A percentile compares a stretch with the other conserved stretches of the same genome.
Evolutionary conservation across 2,113 vertebrate genomes (phyloP).

Genomic region (Mus spicilegus): DNA sequence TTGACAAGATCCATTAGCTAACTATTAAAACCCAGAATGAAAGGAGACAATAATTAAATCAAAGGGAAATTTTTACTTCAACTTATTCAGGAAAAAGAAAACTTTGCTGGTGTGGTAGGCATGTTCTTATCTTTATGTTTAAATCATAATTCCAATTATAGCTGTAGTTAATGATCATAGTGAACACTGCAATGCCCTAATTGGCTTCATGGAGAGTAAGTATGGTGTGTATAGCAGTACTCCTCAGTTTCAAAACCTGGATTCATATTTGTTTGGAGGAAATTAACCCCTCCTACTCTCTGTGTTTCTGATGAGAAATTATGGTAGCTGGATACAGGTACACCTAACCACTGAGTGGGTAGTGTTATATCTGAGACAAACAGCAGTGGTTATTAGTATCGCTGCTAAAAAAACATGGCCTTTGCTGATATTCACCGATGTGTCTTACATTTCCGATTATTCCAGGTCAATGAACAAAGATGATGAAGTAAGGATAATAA

Average conservation of each 20-base stretch:
- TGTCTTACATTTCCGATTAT: neutral
- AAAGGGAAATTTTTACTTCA: constrained; percentile 27
- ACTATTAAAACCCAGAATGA: constrained; percentile 68
- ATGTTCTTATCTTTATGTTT: constrained; percentile 46
- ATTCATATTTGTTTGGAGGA: neutral
- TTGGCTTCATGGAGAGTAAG: neutral
- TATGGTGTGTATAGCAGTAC: neutral
- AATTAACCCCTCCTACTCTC: neutral
- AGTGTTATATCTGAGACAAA: neutral
- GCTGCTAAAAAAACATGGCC: neutral
- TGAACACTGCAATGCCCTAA: neutral
- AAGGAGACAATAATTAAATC: constrained; percentile 73
- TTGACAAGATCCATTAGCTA: constrained; percentile 77
- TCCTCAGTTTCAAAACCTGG: neutral
- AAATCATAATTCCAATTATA: constrained; percentile 6
- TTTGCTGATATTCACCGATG: neutral
- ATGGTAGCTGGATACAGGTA: neutral
- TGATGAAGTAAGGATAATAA: neutral
- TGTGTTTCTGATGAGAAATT: neutral
- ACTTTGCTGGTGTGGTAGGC: neutral
- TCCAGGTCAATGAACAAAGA: neutral
- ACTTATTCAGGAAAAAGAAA: constrained; percentile 64
- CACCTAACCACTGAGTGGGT: neutral
- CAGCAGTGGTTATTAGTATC: neutral
- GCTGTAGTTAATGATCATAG: neutral